Conservation (phyloP, 1,140 invertebrate genomes). For the Zaprionus lachaisei region DNA sequence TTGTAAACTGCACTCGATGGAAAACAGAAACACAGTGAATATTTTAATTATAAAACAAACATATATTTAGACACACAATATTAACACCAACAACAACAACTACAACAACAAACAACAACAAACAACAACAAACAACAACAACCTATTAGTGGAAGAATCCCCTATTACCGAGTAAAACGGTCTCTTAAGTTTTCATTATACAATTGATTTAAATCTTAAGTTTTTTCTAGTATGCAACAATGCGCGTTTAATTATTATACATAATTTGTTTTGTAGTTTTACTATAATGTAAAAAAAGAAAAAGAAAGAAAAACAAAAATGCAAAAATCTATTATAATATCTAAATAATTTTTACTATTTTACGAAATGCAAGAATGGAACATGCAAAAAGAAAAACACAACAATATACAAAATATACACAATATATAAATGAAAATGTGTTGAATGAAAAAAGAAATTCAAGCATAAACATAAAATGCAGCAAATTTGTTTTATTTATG, state of each 20-base stretch:
- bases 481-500: slow-evolving; percentile 17
- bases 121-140: slow-evolving; percentile 6
- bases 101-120: slow-evolving; percentile 5
- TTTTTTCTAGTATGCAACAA: slow-evolving; percentile 36
- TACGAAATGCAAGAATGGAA: slow-evolving; percentile 58
- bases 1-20: slow-evolving; percentile 53
- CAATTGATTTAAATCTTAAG: slow-evolving; percentile 40
- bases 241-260: slow-evolving; percentile 46
- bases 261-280: slow-evolving; percentile 79
- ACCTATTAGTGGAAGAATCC: slow-evolving; percentile 35
- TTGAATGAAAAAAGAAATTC: slow-evolving; percentile 59
- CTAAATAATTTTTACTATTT: slow-evolving; percentile 66
- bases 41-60: slow-evolving; percentile 62
- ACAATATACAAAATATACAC: slow-evolving; percentile 63
- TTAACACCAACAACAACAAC: slow-evolving; percentile 2
- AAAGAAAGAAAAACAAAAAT: slow-evolving; percentile 12
- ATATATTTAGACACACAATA: slow-evolving; percentile 18
- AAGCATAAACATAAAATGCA: slow-evolving; percentile 56
- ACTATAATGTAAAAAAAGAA: slow-evolving; percentile 64
- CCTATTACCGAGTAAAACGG: slow-evolving; percentile 12
- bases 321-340: slow-evolving; percentile 54
- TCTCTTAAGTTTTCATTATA: slow-evolving; percentile 44
- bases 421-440: slow-evolving; percentile 66
- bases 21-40: slow-evolving; percentile 66
- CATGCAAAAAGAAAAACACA: slow-evolving; percentile 51